phyloP scores from a whole-genome alignment of 2,797 vertebrate genomes.

The Tiaroga cobitis region DNA sequence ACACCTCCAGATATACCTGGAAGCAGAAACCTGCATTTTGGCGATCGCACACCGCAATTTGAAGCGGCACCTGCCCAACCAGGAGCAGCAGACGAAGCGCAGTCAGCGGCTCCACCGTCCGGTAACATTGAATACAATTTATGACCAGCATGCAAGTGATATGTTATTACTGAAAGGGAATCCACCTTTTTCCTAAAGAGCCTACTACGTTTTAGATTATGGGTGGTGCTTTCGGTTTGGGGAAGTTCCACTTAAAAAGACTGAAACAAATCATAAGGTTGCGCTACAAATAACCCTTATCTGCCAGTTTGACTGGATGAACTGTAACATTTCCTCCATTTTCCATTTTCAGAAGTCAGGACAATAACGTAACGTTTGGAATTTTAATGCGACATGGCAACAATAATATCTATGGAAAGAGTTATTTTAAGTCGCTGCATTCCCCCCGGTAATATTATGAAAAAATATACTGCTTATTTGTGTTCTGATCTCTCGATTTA shows the following conservation, averaged over 20 bases:
- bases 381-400: background rate
- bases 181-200: background rate
- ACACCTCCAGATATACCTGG: constrained; percentile 92
- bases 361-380: background rate
- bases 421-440: no score
- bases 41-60: constrained; percentile 83
- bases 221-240: background rate
- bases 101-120: constrained; percentile 59
- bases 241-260: background rate
- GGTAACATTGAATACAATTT: constrained; percentile 54
- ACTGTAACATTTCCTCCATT: background rate
- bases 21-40: constrained; percentile 90
- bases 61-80: constrained; percentile 67
- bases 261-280: background rate
- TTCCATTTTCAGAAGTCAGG: background rate
- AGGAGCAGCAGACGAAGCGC: constrained; percentile 61
- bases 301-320: background rate
- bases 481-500: no score
- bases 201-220: background rate
- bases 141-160: background rate
- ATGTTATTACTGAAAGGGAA: background rate
- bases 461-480: no score
- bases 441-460: no score
- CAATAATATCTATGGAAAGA: background rate
- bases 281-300: background rate